Evolutionary conservation across 2,113 vertebrate genomes (phyloP).

Genomic region (Helogale parvula): DNA sequence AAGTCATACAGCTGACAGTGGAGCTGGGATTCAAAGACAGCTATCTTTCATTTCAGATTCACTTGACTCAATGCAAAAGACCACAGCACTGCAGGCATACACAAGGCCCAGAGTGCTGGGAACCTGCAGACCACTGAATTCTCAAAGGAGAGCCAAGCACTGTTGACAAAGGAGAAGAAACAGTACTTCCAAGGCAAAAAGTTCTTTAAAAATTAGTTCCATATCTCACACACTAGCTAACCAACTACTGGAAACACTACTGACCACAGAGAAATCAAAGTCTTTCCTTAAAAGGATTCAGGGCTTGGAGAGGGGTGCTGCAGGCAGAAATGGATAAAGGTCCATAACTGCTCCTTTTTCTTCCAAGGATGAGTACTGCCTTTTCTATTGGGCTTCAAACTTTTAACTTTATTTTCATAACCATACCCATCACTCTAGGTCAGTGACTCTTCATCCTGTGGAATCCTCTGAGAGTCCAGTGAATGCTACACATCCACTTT

Average conservation of each 20-base stretch:
- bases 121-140: background rate
- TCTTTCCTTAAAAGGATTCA: background rate
- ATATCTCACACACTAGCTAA: background rate
- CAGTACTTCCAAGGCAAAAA: slow-evolving; percentile 9
- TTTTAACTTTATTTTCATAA: background rate
- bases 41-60: background rate
- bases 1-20: background rate
- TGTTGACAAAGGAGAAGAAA: background rate
- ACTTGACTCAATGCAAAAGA: background rate
- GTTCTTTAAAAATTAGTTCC: slow-evolving; percentile 45
- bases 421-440: background rate
- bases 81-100: background rate
- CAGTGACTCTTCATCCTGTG: background rate
- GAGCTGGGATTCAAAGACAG: background rate
- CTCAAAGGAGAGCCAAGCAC: background rate
- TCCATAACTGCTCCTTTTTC: background rate
- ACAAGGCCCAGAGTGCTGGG: background rate
- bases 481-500: background rate
- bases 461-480: no score
- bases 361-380: background rate
- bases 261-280: slow-evolving; percentile 29
- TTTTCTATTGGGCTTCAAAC: background rate
- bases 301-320: background rate
- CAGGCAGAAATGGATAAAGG: background rate
- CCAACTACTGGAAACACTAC: background rate